phyloP scores from a whole-genome alignment of 2,797 vertebrate species.

The Labeo calbasu region DNA sequence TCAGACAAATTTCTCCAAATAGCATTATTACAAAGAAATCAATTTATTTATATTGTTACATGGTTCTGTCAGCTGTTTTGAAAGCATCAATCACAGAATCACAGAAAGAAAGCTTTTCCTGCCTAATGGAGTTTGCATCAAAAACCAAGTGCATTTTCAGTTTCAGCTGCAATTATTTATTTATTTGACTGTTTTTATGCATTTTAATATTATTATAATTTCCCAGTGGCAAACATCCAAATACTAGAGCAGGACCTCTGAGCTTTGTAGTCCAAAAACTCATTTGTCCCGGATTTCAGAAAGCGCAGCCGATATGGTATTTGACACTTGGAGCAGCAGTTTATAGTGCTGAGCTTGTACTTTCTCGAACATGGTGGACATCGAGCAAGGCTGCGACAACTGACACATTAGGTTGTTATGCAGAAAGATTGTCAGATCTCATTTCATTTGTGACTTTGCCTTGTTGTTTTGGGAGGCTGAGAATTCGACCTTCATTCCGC shows the following conservation, averaged over 20 bases:
- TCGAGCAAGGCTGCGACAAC: not conserved
- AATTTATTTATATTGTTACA: not conserved
- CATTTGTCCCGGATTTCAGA: slow-evolving; percentile 32
- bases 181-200: slow-evolving; percentile 21
- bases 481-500: slow-evolving; percentile 46
- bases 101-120: not conserved
- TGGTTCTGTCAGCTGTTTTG: not conserved
- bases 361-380: slow-evolving; percentile 39
- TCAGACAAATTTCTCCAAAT: not conserved
- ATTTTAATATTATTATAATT: slow-evolving; percentile 40
- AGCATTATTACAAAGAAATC: not conserved
- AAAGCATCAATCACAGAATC: not conserved
- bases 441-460: slow-evolving; percentile 55
- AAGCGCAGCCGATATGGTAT: slow-evolving; percentile 18
- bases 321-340: slow-evolving; percentile 27
- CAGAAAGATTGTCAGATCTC: slow-evolving; percentile 57
- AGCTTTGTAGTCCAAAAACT: slow-evolving; percentile 40
- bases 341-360: slow-evolving; percentile 46
- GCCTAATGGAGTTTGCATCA: not conserved
- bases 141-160: slow-evolving; percentile 25
- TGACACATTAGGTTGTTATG: slow-evolving; percentile 41
- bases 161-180: slow-evolving; percentile 23
- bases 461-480: slow-evolving; percentile 53
- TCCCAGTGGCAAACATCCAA: slow-evolving; percentile 26
- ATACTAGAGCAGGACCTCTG: slow-evolving; percentile 26